Percentiles rank a stretch among this genome's conserved stretches.
Conservation (phyloP, 2,888 invertebrate species). For the Octodonta nipae region DNA sequence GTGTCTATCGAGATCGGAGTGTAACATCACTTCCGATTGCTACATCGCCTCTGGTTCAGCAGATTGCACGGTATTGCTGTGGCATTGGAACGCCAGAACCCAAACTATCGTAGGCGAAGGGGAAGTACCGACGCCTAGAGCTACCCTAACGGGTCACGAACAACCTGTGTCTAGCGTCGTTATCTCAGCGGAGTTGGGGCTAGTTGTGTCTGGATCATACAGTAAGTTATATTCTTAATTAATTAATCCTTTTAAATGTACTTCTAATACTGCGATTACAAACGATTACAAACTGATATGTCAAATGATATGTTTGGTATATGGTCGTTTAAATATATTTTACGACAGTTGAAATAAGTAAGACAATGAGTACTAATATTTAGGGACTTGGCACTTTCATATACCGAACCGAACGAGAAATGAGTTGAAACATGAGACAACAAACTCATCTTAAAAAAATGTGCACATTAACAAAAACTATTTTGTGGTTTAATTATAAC, state of each 20-base stretch:
- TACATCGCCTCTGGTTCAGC: conserved; percentile 96
- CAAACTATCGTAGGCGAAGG: conserved; percentile 96
- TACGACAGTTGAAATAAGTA: no score
- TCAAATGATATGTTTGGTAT: no score
- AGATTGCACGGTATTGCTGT: conserved; percentile 93
- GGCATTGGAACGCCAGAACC: conserved; percentile 98
- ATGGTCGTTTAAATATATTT: no score
- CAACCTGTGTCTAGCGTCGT: conserved; percentile 89
- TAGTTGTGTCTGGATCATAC: conserved; percentile 87
- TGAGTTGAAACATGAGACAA: no score
- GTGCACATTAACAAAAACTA: no score
- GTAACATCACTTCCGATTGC: conserved; percentile 97
- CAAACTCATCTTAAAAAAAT: no score
- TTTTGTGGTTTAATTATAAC: no score
- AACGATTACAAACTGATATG: no score
- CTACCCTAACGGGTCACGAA: conserved; percentile 94
- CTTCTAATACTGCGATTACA: background rate
- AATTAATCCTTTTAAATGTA: no score
- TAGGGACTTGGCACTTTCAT: no score
- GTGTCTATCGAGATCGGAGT: conserved; percentile 92
- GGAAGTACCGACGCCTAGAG: conserved; percentile 87
- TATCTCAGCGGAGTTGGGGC: conserved; percentile 92
- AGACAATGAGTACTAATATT: no score
- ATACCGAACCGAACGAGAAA: no score
- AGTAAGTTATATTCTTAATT: conserved; percentile 42